phyloP scores from a whole-genome alignment of 2,888 invertebrate genomes.

The Carabus problematicus region DNA sequence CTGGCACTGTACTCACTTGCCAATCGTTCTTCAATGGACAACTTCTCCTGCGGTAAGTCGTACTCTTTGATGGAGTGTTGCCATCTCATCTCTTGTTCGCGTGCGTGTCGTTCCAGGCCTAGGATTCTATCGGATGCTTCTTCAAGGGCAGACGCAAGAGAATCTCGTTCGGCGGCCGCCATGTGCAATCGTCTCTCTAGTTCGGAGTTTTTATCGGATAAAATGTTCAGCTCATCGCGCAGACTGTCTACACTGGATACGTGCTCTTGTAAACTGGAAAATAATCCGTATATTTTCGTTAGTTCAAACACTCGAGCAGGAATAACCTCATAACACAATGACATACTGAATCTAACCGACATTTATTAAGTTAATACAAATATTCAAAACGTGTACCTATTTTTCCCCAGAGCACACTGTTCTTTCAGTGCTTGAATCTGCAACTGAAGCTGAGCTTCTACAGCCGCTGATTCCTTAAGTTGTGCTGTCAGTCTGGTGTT shows the following conservation, averaged over 20 bases:
- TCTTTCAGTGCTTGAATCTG: constrained; percentile 85
- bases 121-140: constrained; percentile 89
- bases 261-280: constrained; percentile 72
- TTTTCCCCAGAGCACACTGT: constrained; percentile 81
- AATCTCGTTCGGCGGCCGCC: constrained; percentile 81
- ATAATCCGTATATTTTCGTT: constrained; percentile 48
- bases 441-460: constrained; percentile 79
- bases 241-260: constrained; percentile 88
- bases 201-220: constrained; percentile 83
- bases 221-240: constrained; percentile 84
- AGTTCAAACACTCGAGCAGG: not conserved
- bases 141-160: constrained; percentile 79
- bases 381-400: too few species aligned
- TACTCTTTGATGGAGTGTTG: constrained; percentile 56
- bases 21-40: constrained; percentile 57
- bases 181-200: constrained; percentile 81
- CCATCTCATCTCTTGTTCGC: constrained; percentile 74
- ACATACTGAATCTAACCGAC: too few species aligned
- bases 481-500: constrained; percentile 85
- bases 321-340: constrained; percentile 8
- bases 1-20: constrained; percentile 60
- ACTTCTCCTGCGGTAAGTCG: constrained; percentile 55
- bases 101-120: constrained; percentile 81
- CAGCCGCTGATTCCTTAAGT: constrained; percentile 81
- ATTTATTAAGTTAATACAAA: too few species aligned